Evolutionary conservation across 2,888 invertebrate species (phyloP).

Genomic region (Melinaea marsaeus): DNA sequence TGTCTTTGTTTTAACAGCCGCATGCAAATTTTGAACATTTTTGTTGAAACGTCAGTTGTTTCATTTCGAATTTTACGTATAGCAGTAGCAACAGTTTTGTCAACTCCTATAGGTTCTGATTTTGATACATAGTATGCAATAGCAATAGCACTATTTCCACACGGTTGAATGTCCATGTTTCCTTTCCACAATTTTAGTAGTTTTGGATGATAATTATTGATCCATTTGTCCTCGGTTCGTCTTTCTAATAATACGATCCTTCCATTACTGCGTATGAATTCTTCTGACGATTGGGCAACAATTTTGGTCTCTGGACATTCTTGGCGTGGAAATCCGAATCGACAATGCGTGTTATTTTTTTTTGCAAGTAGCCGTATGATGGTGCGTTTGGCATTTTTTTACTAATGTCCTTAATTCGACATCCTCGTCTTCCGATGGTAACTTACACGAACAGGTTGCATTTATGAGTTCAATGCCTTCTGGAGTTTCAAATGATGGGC

Average conservation of each 20-base stretch:
- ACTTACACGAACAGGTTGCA: too few relatives aligned
- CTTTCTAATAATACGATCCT: slow-evolving; percentile 19
- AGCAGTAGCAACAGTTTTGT: slow-evolving; percentile 23
- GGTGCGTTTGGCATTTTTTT: slow-evolving; percentile 26
- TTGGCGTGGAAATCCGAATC: slow-evolving; percentile 28
- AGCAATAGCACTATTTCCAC: slow-evolving; percentile 4
- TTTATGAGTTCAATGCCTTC: too few relatives aligned
- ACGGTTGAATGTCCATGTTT: too few relatives aligned
- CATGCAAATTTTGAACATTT: slow-evolving; percentile 40
- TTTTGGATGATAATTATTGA: slow-evolving; percentile 33
- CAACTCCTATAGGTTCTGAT: slow-evolving; percentile 27
- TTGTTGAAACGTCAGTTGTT: slow-evolving; percentile 32
- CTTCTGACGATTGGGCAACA: slow-evolving; percentile 12
- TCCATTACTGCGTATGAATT: slow-evolving; percentile 14
- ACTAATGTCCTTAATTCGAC: slow-evolving; percentile 30
- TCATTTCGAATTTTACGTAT: slow-evolving; percentile 26
- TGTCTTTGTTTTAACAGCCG: slow-evolving; percentile 38
- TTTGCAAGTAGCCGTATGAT: slow-evolving; percentile 25
- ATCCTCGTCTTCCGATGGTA: too few relatives aligned
- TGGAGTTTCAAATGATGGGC: too few relatives aligned
- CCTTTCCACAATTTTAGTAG: too few relatives aligned
- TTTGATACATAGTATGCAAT: slow-evolving; percentile 18
- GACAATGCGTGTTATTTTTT: slow-evolving; percentile 24
- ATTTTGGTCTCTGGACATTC: slow-evolving; percentile 18
- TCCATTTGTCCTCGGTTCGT: slow-evolving; percentile 7